Evolutionary conservation across 2,888 invertebrate genomes (phyloP), one percentile per base, ranked within the genome.

Genomic region (Aphidius colemani): DNA sequence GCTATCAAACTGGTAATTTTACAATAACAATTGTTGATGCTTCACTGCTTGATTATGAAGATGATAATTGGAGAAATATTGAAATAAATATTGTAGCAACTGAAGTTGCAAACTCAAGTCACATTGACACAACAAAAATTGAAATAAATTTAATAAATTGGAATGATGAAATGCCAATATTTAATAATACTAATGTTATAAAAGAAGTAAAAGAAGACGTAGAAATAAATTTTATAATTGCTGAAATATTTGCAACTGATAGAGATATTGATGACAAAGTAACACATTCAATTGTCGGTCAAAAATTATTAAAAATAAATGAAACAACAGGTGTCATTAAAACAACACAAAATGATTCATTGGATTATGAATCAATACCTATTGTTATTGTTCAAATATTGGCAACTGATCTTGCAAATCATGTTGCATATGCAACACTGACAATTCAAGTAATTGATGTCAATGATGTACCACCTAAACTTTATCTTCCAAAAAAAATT

Each of bases 81-180:
- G 81, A 74, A 56, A 78, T 85, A 61, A 70, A 75, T 70, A 84
- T 84, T 75, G 13, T 73, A 44, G 81, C 82, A 6, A 72, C 67
- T 59, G 84, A 84, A 71, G 57, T 59, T 9, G 67, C 70, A 44
- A 66, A 78, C 48, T 67, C 66, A 11, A 72, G 76, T 13, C 81
- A 82, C 65, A 69, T 76, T 5, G 84, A 84, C n/a, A 75, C 73
- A 7, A 82, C 84, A 8, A 74, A 75, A 4, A 78, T 89, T 1
- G 79, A 78, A 63, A 85, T 90, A 8, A 75, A 84, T 62, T 84
- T 91, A 51, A 80, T 82, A 43, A 90, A 92, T 81, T 86, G 87
- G 84, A 92, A 92, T 78, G 92, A 92, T 74, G 90, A 91, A 76
- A 72, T 82, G 68, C 92, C 92, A 0, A 85, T 85, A 67, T 92